Evolutionary conservation across 1,140 invertebrate species (phyloP).

Genomic region (Lordiphosa collinella): DNA sequence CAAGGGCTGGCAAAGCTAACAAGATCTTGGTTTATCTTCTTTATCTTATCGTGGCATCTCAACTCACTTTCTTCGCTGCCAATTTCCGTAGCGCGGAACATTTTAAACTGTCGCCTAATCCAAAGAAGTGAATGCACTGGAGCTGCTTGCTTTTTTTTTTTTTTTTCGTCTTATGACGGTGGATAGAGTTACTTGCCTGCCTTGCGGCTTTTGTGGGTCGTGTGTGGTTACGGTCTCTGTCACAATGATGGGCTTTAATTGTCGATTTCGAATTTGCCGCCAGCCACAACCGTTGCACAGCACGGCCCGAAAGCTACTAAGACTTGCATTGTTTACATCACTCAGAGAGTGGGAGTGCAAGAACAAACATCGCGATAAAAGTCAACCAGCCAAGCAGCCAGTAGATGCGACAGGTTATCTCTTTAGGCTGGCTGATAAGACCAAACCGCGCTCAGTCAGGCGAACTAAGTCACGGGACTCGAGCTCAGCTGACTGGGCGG

Average conservation of each 20-base stretch:
- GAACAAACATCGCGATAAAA: constrained; percentile 65
- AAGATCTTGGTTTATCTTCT: constrained; percentile 23
- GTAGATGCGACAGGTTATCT: constrained; percentile 59
- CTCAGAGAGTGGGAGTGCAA: constrained; percentile 8
- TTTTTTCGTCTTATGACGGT: constrained; percentile 6
- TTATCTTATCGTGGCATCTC: constrained; percentile 5
- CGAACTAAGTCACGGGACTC: constrained; percentile 59
- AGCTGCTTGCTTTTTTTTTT: constrained; percentile 22
- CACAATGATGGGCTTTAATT: constrained; percentile 34
- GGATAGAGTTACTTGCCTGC: constrained; percentile 43
- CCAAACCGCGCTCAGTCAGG: constrained; percentile 39
- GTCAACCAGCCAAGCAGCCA: constrained; percentile 12
- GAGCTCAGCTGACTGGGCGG: constrained; percentile 34
- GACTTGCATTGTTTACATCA: constrained; percentile 17
- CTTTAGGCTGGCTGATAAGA: constrained; percentile 38
- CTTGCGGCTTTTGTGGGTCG: constrained; percentile 39
- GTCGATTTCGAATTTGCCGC: constrained; percentile 19
- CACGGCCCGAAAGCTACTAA: constrained; percentile 42
- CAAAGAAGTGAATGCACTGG: constrained; percentile 27
- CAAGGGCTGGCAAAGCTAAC: constrained; percentile 61
- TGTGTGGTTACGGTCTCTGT: constrained; percentile 31
- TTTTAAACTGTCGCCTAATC: constrained; percentile 42
- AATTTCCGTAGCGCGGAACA: constrained; percentile 73
- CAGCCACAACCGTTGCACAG: constrained; percentile 34
- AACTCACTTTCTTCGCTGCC: constrained; percentile 77